A percentile compares a stretch with the other conserved stretches of the same genome.
Conservation (phyloP, 1,140 invertebrate species). For the Aphaenogaster ashmeadi region DNA sequence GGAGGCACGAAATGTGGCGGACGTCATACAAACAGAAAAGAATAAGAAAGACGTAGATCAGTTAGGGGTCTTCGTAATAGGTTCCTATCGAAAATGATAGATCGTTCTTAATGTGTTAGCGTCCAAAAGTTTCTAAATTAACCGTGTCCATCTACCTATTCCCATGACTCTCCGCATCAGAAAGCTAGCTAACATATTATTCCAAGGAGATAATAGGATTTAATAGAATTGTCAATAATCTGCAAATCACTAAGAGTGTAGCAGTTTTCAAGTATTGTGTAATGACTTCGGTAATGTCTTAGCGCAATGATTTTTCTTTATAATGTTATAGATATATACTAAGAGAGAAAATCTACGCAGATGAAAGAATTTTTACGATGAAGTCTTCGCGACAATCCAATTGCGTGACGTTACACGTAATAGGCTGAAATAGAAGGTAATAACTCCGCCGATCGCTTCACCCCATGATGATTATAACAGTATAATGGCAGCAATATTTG, state of each 20-base stretch:
- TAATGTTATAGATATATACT: neutral
- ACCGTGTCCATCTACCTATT: slow-evolving; percentile 2
- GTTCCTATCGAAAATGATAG: neutral
- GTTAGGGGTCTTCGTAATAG: neutral
- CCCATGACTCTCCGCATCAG: neutral
- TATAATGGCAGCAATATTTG: neutral
- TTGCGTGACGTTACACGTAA: neutral
- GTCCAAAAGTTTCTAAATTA: neutral
- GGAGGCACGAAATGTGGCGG: neutral
- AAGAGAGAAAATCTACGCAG: neutral
- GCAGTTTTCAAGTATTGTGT: neutral
- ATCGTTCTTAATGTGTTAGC: neutral
- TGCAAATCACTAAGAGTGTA: neutral
- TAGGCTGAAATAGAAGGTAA: slow-evolving; percentile 24
- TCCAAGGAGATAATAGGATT: neutral
- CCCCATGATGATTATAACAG: neutral
- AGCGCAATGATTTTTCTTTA: neutral
- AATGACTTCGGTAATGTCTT: neutral
- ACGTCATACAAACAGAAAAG: slow-evolving; percentile 22
- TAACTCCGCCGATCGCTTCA: neutral
- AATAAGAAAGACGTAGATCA: neutral
- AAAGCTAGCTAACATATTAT: neutral
- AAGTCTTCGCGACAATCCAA: neutral
- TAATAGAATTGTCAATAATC: neutral
- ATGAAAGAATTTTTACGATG: neutral